Percentiles rank a stretch among this genome's conserved stretches.
These are phyloP conservation scores for Ellobium chinense DNA, from an alignment of 2,888 invertebrate species.

Conservation along the genomic window DNA sequence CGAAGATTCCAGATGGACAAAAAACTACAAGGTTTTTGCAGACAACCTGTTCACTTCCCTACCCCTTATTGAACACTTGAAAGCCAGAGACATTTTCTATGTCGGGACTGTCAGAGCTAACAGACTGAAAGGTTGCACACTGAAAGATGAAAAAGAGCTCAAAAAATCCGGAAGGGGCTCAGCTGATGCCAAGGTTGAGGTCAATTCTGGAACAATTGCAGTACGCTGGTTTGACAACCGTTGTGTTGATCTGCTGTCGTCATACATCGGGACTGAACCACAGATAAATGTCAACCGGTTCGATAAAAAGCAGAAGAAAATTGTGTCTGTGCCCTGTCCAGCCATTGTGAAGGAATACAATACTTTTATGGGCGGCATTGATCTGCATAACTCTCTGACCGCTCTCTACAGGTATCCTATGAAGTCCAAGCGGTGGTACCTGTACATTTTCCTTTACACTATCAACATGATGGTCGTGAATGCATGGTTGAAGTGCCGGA, in stretches of 20 bases:
- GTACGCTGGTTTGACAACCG: constrained; percentile 21
- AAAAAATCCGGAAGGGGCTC: background rate
- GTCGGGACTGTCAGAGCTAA: constrained; percentile 7
- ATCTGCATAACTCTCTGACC: constrained; percentile 27
- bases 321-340: background rate
- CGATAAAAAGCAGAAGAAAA: background rate
- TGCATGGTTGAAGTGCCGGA: constrained; percentile 49
- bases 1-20: constrained; percentile 15
- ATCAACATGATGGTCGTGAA: constrained; percentile 49
- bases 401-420: constrained; percentile 10
- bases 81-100: constrained; percentile 26
- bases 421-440: constrained; percentile 46
- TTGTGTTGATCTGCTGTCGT: constrained; percentile 10
- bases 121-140: background rate
- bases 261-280: constrained; percentile 23
- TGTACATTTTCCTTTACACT: constrained; percentile 50
- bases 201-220: background rate
- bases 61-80: constrained; percentile 22
- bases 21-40: constrained; percentile 50
- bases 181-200: background rate
- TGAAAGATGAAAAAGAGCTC: background rate
- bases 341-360: constrained; percentile 12
- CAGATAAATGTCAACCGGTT: background rate
- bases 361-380: constrained; percentile 10
- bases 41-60: constrained; percentile 48